These are phyloP conservation scores for Syrrhaptes paradoxus DNA, from an alignment of 2,113 vertebrate species.

Conservation along the genomic window DNA sequence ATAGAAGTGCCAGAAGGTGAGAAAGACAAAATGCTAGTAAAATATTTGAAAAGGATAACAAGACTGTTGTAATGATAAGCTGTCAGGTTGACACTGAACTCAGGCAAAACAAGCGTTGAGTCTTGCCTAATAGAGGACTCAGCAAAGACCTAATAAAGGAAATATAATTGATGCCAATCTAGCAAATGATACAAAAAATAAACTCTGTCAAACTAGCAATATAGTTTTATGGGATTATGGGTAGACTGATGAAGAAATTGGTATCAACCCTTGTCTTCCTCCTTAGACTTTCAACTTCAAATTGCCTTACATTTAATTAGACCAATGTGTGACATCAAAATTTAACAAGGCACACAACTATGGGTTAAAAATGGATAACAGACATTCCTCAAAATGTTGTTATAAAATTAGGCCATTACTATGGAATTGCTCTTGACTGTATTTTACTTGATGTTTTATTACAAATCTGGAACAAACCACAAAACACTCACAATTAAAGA, in stretches of 20 bases:
- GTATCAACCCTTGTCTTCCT: not conserved
- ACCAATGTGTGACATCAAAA: not conserved
- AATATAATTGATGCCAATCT: not conserved
- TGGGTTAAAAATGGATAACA: not conserved
- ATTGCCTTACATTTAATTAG: not conserved
- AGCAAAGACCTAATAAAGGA: not conserved
- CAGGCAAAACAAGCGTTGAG: not conserved
- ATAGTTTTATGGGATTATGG: not conserved
- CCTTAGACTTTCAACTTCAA: not conserved
- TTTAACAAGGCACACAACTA: not conserved
- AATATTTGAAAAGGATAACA: not conserved
- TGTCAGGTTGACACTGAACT: not conserved
- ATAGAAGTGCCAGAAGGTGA: not conserved
- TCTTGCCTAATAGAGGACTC: not conserved
- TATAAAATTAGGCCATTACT: not conserved
- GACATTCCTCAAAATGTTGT: not conserved
- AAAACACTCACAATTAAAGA: not conserved
- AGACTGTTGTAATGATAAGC: not conserved
- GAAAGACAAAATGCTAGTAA: not conserved
- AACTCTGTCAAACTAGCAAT: not conserved
- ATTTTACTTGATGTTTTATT: not conserved
- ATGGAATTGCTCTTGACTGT: not conserved
- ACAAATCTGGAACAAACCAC: not conserved
- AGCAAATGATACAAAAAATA: not conserved
- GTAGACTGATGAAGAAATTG: not conserved